phyloP scores from a whole-genome alignment of 2,113 vertebrate genomes.

The Illadopsis cleaveri region DNA sequence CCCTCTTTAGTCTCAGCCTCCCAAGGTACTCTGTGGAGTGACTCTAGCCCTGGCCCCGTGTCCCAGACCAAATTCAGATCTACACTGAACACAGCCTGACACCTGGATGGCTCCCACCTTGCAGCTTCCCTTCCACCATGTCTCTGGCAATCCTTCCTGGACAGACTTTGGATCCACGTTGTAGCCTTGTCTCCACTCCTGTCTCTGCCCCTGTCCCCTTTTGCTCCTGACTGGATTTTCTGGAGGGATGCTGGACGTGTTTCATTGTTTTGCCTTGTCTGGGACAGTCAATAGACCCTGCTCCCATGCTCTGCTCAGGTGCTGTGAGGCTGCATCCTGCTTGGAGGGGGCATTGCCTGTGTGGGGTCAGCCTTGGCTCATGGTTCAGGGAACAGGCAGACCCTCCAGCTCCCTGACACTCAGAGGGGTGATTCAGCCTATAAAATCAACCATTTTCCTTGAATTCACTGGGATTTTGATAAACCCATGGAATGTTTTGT shows the following conservation, averaged over 20 bases:
- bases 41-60: neutral
- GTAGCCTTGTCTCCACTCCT: neutral
- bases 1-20: neutral
- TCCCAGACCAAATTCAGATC: neutral
- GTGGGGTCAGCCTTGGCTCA: neutral
- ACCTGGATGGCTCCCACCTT: neutral
- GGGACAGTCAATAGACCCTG: neutral
- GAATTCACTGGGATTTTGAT: neutral
- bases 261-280: neutral
- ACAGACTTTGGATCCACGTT: rapidly evolving
- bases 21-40: neutral
- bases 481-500: neutral
- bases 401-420: neutral
- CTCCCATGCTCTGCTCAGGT: neutral
- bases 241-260: neutral
- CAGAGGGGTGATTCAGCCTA: neutral
- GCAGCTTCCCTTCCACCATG: neutral
- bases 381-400: neutral
- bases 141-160: neutral
- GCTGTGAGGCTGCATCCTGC: neutral
- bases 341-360: neutral
- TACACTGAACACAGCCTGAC: rapidly evolving
- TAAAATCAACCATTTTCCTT: neutral
- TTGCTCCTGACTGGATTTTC: neutral
- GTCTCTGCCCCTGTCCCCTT: neutral